Evolutionary conservation across 37 sponge, comb jelly and placozoan genomes (phyloP), one percentile per base, ranked within the genome.

Genomic region (Ianthella basta): DNA sequence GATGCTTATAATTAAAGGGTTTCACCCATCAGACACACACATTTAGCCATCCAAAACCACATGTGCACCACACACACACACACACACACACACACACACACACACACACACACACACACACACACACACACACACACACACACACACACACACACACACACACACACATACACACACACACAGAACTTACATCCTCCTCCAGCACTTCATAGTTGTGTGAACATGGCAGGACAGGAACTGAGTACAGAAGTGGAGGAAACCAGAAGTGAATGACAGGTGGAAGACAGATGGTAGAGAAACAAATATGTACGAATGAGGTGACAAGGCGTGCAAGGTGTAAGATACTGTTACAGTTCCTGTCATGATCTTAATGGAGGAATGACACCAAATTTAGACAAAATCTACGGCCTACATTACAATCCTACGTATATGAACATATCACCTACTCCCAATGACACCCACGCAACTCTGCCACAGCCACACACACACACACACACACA

Each of bases 61-160:
- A 40, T 70, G 65, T 70, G 38, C 84, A 83, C 70, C 65, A 65
- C 68, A 66, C 84, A 66, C 84, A 83, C 84, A 83, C 70, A 65
- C 84, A 83, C 72, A 33, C 84, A 83, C 84, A 50, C 80, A 50
- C 80, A 80, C 80, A 80, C 56, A 66, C 68, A 83, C 80, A 80
- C 80, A 80, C 56, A 66, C 68, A 83, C 70, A 39, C 73, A 85
- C 60, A 54, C 85, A 85, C 85, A 73, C 60, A 41, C 85, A 73
- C 78, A 56, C 75, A 83, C 72, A 83, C 70, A 65, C 72, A 83
- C 84, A 83, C 70, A 40, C 84, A 83, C 84, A 67, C 84, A 83
- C 70, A 66, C 65, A 65, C 68, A 66, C 84, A 66, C 84, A 83
- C 84, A 83, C 70, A 65, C 84, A 83, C 72, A 33, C 84, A 83